Base-by-base conservation (phyloP, 2,113 vertebrate species). In the Actinemys pallida region DNA sequence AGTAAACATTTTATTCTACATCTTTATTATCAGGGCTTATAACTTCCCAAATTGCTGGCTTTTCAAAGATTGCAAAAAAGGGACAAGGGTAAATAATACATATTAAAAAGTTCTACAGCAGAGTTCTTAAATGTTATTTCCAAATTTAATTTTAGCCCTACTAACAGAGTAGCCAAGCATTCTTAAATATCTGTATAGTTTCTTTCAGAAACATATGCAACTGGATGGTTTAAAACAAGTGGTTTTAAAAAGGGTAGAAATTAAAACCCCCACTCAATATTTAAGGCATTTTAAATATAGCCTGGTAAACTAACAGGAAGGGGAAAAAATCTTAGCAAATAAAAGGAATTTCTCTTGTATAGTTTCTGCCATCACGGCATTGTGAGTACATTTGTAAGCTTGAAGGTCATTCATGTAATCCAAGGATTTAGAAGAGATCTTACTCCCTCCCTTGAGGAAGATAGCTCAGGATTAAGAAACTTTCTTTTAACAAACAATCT, bases 151-250 rank as follows among this genome's bases (percentile, higher is more conserved):
- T 90, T 42, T 76, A 76, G 72, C 39, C 12, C 5, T 47, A 62
- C 56, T 88, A 50, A 27, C 29, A 91, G 22, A 6, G 83, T 76
- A 93, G 16, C 10, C 75, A 69, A 82, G 95, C 88, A 95, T 65
- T 96, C 84, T 22, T 10, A 47, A 69, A 92, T 85, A 93, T 83
- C 83, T 85, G 65, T 54, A 92, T 88, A 45, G 20, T 93, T 96
- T 92, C 17, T 81, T 96, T 54, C 57, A 75, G 83, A 78, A 82
- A 52, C 52, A 47, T 81, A 89, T 7, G 53, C 0, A 1, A 49
- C 14, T 86, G 84, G 52, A n/a, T 3, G 82, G 81, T 86, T 45
- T 2, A 88, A n/a, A 24, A 93, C 31, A 91, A 94, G 39, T 17
- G 31, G 84, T 52, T 19, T 12, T 75, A 31, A 31, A 85, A 20